Evolutionary conservation across 2,888 invertebrate genomes (phyloP).

Genomic region (Drosophila niveifrons): DNA sequence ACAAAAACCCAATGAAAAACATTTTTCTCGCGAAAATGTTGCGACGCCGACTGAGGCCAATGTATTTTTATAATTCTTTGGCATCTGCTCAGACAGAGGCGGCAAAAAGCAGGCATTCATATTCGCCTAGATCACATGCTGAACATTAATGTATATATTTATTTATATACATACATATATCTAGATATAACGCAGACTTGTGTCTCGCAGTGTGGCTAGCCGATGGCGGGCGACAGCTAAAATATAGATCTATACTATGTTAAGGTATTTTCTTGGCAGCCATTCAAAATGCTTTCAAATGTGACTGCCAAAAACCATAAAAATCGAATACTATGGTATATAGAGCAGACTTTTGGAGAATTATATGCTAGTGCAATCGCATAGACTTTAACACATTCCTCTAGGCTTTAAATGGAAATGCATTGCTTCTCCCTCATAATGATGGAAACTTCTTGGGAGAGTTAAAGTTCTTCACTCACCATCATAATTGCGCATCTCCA

Average conservation of each 20-base stretch:
- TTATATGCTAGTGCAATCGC: constrained; percentile 1
- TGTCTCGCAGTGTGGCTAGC: constrained; percentile 74
- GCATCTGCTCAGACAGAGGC: constrained; percentile 41
- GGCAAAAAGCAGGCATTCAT: constrained; percentile 18
- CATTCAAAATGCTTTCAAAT: constrained; percentile 42
- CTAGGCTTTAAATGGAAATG: background rate
- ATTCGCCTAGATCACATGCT: constrained; percentile 28
- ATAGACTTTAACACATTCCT: background rate
- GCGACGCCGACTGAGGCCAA: constrained; percentile 50
- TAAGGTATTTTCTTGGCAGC: constrained; percentile 52
- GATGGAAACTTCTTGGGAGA: background rate
- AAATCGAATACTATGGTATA: background rate
- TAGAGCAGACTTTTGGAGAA: background rate
- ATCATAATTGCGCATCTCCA: constrained; percentile 94
- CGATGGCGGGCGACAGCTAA: constrained; percentile 64
- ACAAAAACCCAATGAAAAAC: constrained; percentile 44
- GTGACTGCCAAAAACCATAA: constrained; percentile 32
- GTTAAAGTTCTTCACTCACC: constrained; percentile 87
- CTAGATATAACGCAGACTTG: constrained; percentile 39
- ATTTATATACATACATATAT: constrained; percentile 17
- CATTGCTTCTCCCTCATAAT: background rate
- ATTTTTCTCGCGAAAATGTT: constrained; percentile 54
- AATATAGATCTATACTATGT: constrained; percentile 42
- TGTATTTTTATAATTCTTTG: constrained; percentile 63
- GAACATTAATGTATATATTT: constrained; percentile 25